Evolutionary conservation across 2,888 invertebrate genomes (phyloP).

Genomic region (Acronicta leporina): DNA sequence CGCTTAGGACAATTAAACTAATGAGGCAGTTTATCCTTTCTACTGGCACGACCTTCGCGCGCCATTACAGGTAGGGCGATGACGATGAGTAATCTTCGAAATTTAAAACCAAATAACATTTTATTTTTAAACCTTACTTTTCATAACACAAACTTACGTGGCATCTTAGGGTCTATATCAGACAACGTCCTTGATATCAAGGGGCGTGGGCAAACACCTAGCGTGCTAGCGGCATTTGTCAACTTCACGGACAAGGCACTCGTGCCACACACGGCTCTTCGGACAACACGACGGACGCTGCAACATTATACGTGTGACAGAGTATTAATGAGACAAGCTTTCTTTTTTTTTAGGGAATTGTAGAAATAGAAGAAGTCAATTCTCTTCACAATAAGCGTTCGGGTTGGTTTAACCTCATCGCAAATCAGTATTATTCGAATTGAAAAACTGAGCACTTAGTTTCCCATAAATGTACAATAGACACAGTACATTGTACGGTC

Average conservation of each 20-base stretch:
- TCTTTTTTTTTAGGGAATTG: too few species aligned
- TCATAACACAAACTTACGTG: constrained; percentile 18
- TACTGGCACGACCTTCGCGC: too few species aligned
- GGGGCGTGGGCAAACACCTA: constrained; percentile 75
- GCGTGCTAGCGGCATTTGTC: constrained; percentile 76
- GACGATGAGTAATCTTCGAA: not conserved
- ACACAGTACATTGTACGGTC: too few species aligned
- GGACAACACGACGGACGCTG: constrained; percentile 61
- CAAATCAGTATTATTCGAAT: too few species aligned
- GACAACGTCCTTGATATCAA: constrained; percentile 64
- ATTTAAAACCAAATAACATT: not conserved
- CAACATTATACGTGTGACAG: constrained; percentile 44
- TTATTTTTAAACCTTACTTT: not conserved
- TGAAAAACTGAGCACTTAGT: too few species aligned
- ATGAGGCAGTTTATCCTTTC: too few species aligned
- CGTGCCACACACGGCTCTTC: constrained; percentile 54
- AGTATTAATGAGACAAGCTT: constrained; percentile 32
- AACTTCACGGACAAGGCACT: constrained; percentile 76
- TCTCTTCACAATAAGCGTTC: too few species aligned
- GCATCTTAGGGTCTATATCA: constrained; percentile 52
- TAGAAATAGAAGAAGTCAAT: too few species aligned
- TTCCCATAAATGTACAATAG: too few species aligned
- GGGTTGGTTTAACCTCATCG: too few species aligned
- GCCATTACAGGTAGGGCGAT: too few species aligned
- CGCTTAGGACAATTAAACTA: too few species aligned